phyloP scores from a whole-genome alignment of 2,113 vertebrate species.

The Onychorhynchus coronatus region DNA sequence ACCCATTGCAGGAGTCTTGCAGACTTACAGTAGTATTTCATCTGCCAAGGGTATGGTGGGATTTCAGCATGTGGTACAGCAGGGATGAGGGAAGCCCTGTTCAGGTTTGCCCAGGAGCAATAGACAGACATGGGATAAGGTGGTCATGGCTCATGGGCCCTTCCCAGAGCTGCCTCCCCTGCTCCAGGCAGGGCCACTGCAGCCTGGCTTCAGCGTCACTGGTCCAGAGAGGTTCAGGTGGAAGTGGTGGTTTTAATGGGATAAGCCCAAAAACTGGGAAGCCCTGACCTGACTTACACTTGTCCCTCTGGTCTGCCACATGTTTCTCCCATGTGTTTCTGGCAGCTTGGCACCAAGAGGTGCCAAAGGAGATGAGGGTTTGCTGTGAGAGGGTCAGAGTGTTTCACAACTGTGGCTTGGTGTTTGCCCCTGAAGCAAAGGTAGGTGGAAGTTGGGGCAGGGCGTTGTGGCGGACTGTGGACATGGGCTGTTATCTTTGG shows the following conservation, averaged over 20 bases:
- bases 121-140: not conserved
- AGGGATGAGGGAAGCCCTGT: not conserved
- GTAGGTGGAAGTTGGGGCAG: not conserved
- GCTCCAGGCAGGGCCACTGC: not conserved
- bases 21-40: not conserved
- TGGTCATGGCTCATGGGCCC: accelerated
- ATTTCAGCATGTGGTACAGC: not conserved
- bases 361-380: not conserved
- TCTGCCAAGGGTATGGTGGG: not conserved
- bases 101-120: not conserved
- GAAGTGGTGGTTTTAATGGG: not conserved
- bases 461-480: not conserved
- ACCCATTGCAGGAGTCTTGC: not conserved
- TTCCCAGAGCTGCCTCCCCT: not conserved
- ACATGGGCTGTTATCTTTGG: constrained; percentile 31
- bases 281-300: accelerated
- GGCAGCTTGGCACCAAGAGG: not conserved
- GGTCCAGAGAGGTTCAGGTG: not conserved
- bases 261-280: not conserved
- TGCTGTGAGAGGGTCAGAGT: not conserved
- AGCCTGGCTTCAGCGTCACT: accelerated
- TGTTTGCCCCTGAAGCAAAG: constrained; percentile 45
- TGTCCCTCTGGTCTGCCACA: not conserved
- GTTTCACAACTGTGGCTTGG: not conserved
- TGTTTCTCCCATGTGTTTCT: accelerated